Evolutionary conservation across 30 jellyfish, hydroid and myxozoan genomes (phyloP).

Genomic region (Phacellophora camtschatica): DNA sequence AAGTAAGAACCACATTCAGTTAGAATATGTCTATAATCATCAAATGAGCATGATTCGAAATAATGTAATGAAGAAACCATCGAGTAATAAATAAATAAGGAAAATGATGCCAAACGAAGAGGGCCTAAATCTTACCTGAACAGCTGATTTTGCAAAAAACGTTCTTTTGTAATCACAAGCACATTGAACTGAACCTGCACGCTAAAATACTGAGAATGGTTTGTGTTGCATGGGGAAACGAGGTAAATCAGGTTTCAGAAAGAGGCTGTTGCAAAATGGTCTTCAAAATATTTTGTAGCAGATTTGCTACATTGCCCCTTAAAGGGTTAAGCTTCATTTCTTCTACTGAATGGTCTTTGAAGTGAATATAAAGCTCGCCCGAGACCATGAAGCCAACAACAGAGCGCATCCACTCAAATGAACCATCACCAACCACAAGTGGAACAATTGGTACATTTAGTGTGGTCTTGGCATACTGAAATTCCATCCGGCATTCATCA

Average conservation of each 20-base stretch:
- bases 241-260: background rate
- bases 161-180: too few species aligned
- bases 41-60: too few species aligned
- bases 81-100: too few species aligned
- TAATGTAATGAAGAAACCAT: too few species aligned
- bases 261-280: background rate
- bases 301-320: background rate
- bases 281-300: background rate
- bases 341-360: slow-evolving; percentile 59
- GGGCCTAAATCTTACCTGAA: too few species aligned
- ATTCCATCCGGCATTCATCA: slow-evolving; percentile 82
- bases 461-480: slow-evolving; percentile 70
- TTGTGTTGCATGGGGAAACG: background rate
- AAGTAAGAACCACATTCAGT: too few species aligned
- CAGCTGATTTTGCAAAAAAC: too few species aligned
- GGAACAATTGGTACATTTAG: slow-evolving; percentile 72
- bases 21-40: too few species aligned
- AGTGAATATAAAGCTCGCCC: slow-evolving; percentile 75
- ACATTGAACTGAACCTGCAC: background rate
- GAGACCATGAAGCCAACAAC: slow-evolving; percentile 78
- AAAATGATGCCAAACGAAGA: too few species aligned
- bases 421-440: slow-evolving; percentile 78
- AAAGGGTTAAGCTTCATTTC: slow-evolving; percentile 23
- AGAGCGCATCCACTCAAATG: slow-evolving; percentile 63
- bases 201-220: background rate